phyloP scores from a whole-genome alignment of 2,113 vertebrate species.

The Zapornia atra region DNA sequence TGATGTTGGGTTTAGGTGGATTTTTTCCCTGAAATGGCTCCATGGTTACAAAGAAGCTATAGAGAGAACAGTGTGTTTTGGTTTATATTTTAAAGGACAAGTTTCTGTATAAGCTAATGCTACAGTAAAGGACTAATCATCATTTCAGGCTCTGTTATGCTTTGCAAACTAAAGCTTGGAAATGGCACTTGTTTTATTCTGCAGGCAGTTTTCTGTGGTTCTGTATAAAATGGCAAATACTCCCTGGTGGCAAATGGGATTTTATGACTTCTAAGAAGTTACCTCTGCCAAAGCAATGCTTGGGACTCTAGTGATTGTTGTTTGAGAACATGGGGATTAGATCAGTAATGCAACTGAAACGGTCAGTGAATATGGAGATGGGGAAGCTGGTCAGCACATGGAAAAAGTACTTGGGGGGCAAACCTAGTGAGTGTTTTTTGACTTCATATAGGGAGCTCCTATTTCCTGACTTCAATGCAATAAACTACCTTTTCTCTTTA shows the following conservation, averaged over 20 bases:
- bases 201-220: not conserved
- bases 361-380: not conserved
- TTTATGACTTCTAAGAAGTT: not conserved
- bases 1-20: not conserved
- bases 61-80: not conserved
- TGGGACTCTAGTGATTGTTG: not conserved
- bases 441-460: not conserved
- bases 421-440: not conserved
- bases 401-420: fast-evolving
- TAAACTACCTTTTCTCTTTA: not conserved
- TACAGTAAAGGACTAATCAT: slow-evolving; percentile 13
- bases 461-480: not conserved
- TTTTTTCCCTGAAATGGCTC: not conserved
- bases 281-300: not conserved
- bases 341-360: not conserved
- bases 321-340: not conserved
- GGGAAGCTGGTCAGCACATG: not conserved
- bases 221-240: not conserved
- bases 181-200: slow-evolving; percentile 29
- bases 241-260: not conserved
- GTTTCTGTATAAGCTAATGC: not conserved
- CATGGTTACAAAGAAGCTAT: not conserved
- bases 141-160: not conserved
- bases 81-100: not conserved
- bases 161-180: slow-evolving; percentile 24